These are phyloP conservation scores for Scaptodrosophila lebanonensis DNA, from an alignment of 1,140 invertebrate genomes.

Conservation along the genomic window DNA sequence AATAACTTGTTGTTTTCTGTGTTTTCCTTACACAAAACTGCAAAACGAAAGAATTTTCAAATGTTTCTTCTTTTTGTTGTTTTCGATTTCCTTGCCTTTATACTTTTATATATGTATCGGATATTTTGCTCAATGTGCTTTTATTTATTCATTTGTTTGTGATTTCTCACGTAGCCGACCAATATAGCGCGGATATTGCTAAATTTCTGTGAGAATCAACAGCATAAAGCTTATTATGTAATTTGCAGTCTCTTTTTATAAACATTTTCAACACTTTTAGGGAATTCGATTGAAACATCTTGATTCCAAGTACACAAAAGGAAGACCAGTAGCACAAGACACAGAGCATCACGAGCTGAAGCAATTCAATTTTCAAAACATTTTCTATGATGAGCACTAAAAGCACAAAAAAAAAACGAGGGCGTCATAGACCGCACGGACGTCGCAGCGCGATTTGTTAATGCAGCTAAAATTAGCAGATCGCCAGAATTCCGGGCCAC, in stretches of 20 bases:
- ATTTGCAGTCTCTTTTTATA: constrained; percentile 45
- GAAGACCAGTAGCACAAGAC: no score
- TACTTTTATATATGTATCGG: constrained; percentile 12
- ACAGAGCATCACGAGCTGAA: no score
- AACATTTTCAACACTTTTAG: constrained; percentile 57
- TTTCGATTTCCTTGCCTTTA: constrained; percentile 21
- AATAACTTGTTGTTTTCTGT: constrained; percentile 61
- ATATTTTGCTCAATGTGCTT: constrained; percentile 13
- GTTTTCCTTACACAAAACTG: constrained; percentile 5
- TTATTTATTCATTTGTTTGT: constrained; percentile 48
- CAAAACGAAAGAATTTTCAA: constrained; percentile 41
- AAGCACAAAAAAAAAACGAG: neutral
- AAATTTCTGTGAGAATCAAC: neutral
- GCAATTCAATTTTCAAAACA: constrained; percentile 17
- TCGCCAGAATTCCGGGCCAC: constrained; percentile 23
- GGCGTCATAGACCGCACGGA: constrained; percentile 3
- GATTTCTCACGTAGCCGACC: constrained; percentile 16
- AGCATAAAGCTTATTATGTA: constrained; percentile 48
- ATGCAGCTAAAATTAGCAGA: constrained; percentile 56
- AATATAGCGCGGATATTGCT: constrained; percentile 26
- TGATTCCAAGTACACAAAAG: constrained; percentile 26
- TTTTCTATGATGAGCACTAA: constrained; percentile 15
- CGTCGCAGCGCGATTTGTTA: constrained; percentile 47
- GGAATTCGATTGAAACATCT: constrained; percentile 49
- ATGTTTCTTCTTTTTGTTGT: no score